These are phyloP conservation scores for Gallinago nigripennis DNA, from an alignment of 2,797 vertebrate genomes.

Conservation along the genomic window DNA sequence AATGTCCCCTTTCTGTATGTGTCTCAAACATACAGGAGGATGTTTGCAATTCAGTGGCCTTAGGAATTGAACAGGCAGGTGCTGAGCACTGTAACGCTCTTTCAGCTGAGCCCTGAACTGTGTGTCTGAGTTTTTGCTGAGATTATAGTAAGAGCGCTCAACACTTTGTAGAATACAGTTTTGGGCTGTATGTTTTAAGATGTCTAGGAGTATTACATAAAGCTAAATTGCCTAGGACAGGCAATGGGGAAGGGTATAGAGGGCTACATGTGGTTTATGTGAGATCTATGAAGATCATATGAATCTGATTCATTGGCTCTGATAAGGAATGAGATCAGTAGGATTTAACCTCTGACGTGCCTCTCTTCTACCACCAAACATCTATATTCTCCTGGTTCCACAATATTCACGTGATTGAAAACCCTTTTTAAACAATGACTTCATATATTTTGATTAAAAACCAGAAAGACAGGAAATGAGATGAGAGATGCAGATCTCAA, in stretches of 20 bases:
- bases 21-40: background rate
- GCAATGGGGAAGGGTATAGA: background rate
- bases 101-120: background rate
- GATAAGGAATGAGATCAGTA: background rate
- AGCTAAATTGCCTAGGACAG: background rate
- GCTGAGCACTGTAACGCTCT: background rate
- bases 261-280: background rate
- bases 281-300: background rate
- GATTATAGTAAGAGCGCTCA: background rate
- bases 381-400: background rate
- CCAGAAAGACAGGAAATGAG: constrained; percentile 11
- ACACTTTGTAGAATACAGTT: background rate
- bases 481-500: background rate
- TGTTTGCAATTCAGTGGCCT: background rate
- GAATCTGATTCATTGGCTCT: background rate
- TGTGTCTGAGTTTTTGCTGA: background rate
- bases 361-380: background rate
- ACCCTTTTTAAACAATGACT: background rate
- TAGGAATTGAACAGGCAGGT: background rate
- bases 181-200: background rate
- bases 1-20: background rate
- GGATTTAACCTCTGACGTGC: background rate
- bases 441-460: constrained; percentile 27
- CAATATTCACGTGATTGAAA: background rate
- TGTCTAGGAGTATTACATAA: background rate